Base-by-base conservation (phyloP, 2,797 vertebrate species). In the Thripadectes ignobilis region DNA sequence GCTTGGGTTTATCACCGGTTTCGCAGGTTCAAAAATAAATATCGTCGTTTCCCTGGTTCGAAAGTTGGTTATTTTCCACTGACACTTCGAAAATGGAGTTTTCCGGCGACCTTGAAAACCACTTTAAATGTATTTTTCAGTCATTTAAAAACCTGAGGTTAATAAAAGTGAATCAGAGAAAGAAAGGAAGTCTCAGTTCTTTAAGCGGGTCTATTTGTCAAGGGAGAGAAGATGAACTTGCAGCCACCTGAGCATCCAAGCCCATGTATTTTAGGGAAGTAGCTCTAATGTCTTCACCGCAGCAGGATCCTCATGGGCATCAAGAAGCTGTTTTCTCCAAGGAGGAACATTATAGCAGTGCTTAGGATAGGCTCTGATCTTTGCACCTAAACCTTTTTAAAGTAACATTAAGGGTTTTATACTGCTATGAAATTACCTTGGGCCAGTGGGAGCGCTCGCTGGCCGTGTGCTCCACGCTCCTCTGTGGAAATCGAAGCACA, bases 21-120 rank as follows among this genome's bases (percentile, higher is more conserved):
- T 93, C 38, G 1, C 96, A 97, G 96, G 96, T 96, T 96, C 86
- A 77, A 88, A 96, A 97, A 96, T 96, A 96, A 97, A 95, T 96
- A 97, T 94, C 95, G 61, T 71, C 8, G 20, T 21, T 85, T 93
- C 32, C 51, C 74, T 49, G 90, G 90, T 67, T 77, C 9, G 3
- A 17, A 90, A 90, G 90, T 95, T 88, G 95, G 93, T 87, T 92
- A 95, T 95, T 95, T 95, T 73, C 96, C 84, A 90, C 92, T 23
- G 92, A 91, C 85, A 27, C 96, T 97, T 93, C 9, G 73, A 41
- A 96, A 95, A 95, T 90, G 86, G 45, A 39, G 93, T 77, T 95
- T 92, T 77, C 85, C 84, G 6, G 62, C 46, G 92, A 96, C 95
- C 96, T 96, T 96, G 93, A 90, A 95, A 96, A 85, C 88, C 85